phyloP scores from a whole-genome alignment of 1,140 invertebrate species.

The Diuraphis noxia region DNA sequence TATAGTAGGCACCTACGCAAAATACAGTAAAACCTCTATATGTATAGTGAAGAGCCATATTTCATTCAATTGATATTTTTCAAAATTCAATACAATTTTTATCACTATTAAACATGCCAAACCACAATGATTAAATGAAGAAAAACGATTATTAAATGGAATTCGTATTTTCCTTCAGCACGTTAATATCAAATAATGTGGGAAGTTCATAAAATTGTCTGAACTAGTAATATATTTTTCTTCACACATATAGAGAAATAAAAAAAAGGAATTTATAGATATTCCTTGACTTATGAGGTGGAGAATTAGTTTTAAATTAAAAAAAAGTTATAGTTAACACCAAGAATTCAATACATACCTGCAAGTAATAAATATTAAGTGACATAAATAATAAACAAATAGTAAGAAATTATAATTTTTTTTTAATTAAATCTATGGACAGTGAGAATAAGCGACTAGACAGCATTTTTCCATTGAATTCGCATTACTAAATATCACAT shows the following conservation, averaged over 20 bases:
- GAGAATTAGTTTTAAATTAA: not conserved
- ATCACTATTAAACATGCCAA: not conserved
- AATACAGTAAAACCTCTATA: too few species aligned
- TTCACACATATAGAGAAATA: not conserved
- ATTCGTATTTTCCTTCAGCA: not conserved
- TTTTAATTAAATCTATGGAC: not conserved
- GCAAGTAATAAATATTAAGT: not conserved
- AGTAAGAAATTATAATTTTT: not conserved
- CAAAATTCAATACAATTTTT: not conserved
- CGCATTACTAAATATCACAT: not conserved
- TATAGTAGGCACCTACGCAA: too few species aligned
- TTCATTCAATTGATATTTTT: not conserved
- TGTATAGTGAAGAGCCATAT: too few species aligned
- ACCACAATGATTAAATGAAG: not conserved
- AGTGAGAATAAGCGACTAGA: not conserved
- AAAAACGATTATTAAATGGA: not conserved
- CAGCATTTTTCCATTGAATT: not conserved
- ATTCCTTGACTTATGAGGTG: not conserved
- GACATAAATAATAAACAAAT: not conserved
- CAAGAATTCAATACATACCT: not conserved
- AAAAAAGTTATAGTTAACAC: not conserved
- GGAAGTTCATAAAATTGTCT: not conserved
- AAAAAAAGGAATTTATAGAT: slow-evolving; percentile 14
- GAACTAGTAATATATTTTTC: not conserved
- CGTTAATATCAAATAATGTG: not conserved